Base-by-base conservation (phyloP, 2,888 invertebrate genomes). In the Corythucha ciliata region DNA sequence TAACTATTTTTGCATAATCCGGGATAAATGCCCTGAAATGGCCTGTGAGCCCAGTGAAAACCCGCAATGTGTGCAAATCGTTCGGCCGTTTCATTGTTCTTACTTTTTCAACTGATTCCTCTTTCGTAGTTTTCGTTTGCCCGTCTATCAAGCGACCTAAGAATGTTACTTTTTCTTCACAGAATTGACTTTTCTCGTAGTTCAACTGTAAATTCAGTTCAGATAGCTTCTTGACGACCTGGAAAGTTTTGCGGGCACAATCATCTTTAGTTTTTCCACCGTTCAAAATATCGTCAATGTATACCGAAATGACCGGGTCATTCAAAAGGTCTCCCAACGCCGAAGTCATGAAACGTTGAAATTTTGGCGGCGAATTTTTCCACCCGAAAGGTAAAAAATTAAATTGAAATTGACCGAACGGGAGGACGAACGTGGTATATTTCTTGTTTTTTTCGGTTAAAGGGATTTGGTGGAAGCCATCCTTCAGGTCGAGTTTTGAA, bases 11-110 rank as follows among this genome's bases (percentile, higher is more conserved):
- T 7, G 24, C 40, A 22, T 22, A 18, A 14, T 40, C 8, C 14
- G 41, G 41, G 8, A 40, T 21, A 16, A 40, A 20, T 8, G 7
- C 6, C 5, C 41, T 18, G 20, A 40, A 18, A 22, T 40, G 40
- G 6, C 40, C 29, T 18, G 44, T 44, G 20, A 44, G 27, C 5
- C 46, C 46, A 18, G 46, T 46, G 14, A 46, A 46, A 5, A 46
- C 46, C 6, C 46, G 14, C 8, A 36, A 18, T 10, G 46, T 8
- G 21, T 46, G 36, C 14, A 46, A 4, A 20, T 46, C 46, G 33
- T 46, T 25, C 7, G 39, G 39, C 14, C 22, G 14, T 5, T 25
- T 48, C 36, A 48, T 48, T 16, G 22, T 41, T 24, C 25, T 12
- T 5, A 45, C 46, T 14, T 45, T 45, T 20, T 45, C 22, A 8